A percentile compares a stretch with the other conserved stretches of the same genome.
Conservation (phyloP, 2,888 invertebrate species). For the Chymomyza caudatula region DNA sequence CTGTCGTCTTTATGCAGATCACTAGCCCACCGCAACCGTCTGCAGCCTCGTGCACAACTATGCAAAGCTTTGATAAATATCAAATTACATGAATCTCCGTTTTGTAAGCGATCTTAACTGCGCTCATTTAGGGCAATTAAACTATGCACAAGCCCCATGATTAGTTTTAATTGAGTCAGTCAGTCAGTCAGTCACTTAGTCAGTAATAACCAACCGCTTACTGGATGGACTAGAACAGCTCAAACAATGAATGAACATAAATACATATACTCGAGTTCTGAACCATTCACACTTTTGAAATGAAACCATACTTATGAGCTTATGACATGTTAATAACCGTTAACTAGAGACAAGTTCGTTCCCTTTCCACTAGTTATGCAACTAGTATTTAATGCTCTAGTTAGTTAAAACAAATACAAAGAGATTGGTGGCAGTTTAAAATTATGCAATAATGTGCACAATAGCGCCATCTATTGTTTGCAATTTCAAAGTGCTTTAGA, state of each 20-base stretch:
- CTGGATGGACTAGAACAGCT: not conserved
- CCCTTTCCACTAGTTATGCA: too few relatives aligned
- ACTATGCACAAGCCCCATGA: constrained; percentile 36
- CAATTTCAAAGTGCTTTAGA: not conserved
- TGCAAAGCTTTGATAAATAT: not conserved
- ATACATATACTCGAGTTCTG: not conserved
- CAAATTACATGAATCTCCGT: constrained; percentile 14
- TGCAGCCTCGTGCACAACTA: not conserved
- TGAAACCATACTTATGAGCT: not conserved
- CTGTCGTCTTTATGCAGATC: too few relatives aligned
- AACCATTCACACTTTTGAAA: not conserved
- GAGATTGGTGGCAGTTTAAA: not conserved
- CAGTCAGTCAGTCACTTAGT: constrained; percentile 3
- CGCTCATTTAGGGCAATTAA: constrained; percentile 48
- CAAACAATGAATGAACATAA: not conserved
- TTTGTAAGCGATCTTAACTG: not conserved
- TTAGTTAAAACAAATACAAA: not conserved
- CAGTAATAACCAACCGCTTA: not conserved
- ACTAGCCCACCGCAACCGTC: too few relatives aligned
- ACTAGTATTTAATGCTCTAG: not conserved
- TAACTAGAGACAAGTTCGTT: too few relatives aligned
- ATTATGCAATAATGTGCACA: not conserved
- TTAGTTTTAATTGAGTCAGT: constrained; percentile 59
- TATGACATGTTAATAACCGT: too few relatives aligned
- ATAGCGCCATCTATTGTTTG: constrained; percentile 28